Percentiles rank a stretch among this genome's conserved stretches.
Evolutionary conservation across 2,113 vertebrate genomes (phyloP).

Genomic region (Tichodroma muraria): DNA sequence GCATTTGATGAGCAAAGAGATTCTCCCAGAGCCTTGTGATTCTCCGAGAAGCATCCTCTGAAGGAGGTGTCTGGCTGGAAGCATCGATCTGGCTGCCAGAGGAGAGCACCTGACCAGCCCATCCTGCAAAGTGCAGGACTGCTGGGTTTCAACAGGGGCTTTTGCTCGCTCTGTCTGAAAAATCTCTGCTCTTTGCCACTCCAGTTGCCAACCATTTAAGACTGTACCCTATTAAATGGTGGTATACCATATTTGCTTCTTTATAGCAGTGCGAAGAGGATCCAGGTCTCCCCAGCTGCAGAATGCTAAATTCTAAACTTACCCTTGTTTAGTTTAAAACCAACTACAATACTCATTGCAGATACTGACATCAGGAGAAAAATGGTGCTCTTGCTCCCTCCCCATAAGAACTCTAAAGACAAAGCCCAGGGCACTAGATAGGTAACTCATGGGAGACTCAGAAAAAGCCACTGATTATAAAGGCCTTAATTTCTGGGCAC

Average conservation of each 20-base stretch:
- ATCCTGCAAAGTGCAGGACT: not conserved
- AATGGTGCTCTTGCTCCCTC: not conserved
- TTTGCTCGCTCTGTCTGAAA: not conserved
- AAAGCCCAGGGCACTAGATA: not conserved
- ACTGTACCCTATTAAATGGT: not conserved
- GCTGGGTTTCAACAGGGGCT: not conserved
- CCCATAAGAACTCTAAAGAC: not conserved
- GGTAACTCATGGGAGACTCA: not conserved
- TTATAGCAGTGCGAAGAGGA: not conserved
- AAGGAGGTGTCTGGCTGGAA: not conserved
- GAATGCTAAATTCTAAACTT: not conserved
- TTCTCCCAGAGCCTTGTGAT: not conserved
- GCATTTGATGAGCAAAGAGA: not conserved
- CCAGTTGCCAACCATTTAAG: not conserved
- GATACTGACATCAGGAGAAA: not conserved
- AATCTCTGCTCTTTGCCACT: not conserved
- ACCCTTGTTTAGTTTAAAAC: not conserved
- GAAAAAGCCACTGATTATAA: not conserved
- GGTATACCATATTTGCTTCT: not conserved
- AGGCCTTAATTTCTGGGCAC: not conserved
- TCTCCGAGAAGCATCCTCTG: not conserved
- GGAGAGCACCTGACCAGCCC: not conserved
- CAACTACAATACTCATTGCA: not conserved
- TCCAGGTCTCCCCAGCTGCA: not conserved
- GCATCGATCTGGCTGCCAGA: not conserved